Percentiles rank a stretch among this genome's conserved stretches.
Conservation (phyloP, 1,140 invertebrate species). For the Neotoxoptera formosana region DNA sequence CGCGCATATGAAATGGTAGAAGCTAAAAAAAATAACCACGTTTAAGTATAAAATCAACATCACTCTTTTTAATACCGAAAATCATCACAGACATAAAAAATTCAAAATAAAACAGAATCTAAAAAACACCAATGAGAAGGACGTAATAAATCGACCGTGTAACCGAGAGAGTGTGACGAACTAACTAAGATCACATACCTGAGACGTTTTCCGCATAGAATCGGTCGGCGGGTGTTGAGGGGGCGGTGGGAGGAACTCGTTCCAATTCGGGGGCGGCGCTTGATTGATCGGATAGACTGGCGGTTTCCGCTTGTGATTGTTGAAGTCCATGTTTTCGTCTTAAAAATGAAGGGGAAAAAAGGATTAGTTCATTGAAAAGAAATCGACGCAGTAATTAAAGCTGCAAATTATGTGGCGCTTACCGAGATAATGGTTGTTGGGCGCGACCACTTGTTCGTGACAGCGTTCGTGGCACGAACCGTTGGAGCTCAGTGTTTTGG, state of each 20-base stretch:
- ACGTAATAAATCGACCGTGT: not conserved
- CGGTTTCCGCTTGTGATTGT: constrained; percentile 55
- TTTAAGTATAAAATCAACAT: not conserved
- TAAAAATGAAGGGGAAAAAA: not conserved
- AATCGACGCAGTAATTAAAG: not conserved
- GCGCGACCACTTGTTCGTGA: constrained; percentile 8
- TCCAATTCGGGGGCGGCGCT: constrained; percentile 73
- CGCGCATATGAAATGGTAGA: not conserved
- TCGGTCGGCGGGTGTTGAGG: constrained; percentile 79
- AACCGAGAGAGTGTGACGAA: not conserved
- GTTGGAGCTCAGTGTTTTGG: constrained; percentile 59
- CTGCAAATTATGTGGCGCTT: not conserved
- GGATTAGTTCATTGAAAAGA: not conserved
- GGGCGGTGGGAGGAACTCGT: constrained; percentile 79
- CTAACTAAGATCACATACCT: not conserved
- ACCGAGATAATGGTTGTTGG: constrained; percentile 32
- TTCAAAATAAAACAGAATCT: not conserved
- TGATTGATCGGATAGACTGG: constrained; percentile 52
- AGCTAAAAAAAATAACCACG: not conserved
- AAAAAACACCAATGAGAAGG: not conserved
- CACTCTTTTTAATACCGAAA: not conserved
- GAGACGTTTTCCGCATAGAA: constrained; percentile 23
- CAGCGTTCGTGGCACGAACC: constrained; percentile 53
- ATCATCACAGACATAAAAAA: not conserved
- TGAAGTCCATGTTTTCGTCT: constrained; percentile 23